phyloP scores from a whole-genome alignment of 2,888 invertebrate genomes.

The Dryocosmus kuriphilus region DNA sequence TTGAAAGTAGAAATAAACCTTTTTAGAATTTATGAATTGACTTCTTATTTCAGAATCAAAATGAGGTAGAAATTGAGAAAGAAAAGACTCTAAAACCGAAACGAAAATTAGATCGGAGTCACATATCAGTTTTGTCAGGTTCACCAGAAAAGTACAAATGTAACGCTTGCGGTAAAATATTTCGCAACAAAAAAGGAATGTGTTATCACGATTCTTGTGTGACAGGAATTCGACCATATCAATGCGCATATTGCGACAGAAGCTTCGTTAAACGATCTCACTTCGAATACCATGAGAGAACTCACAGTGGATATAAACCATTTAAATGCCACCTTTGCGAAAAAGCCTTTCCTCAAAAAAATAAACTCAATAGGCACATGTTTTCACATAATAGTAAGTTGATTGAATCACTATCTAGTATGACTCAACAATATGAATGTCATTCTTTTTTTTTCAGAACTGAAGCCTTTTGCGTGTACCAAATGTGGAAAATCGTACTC shows the following conservation, averaged over 20 bases:
- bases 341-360: constrained; percentile 84
- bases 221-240: constrained; percentile 78
- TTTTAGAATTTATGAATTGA: neutral
- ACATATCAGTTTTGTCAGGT: constrained; percentile 74
- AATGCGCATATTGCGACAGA: constrained; percentile 78
- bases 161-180: constrained; percentile 84
- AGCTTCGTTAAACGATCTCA: constrained; percentile 85
- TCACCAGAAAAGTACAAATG: constrained; percentile 82
- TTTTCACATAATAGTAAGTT: constrained; percentile 69
- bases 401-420: neutral
- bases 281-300: constrained; percentile 85
- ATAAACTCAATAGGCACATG: constrained; percentile 86
- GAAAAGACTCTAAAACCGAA: constrained; percentile 21
- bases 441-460: constrained; percentile 74
- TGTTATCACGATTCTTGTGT: constrained; percentile 72
- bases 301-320: constrained; percentile 82
- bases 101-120: constrained; percentile 63
- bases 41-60: constrained; percentile 33
- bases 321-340: constrained; percentile 83
- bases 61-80: neutral
- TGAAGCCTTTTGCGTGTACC: constrained; percentile 80
- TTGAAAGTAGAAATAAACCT: neutral
- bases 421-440: constrained; percentile 1
- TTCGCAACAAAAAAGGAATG: constrained; percentile 80
- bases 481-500: constrained; percentile 82